Conservation (phyloP, 2,888 invertebrate species). For the Colletes collaris region DNA sequence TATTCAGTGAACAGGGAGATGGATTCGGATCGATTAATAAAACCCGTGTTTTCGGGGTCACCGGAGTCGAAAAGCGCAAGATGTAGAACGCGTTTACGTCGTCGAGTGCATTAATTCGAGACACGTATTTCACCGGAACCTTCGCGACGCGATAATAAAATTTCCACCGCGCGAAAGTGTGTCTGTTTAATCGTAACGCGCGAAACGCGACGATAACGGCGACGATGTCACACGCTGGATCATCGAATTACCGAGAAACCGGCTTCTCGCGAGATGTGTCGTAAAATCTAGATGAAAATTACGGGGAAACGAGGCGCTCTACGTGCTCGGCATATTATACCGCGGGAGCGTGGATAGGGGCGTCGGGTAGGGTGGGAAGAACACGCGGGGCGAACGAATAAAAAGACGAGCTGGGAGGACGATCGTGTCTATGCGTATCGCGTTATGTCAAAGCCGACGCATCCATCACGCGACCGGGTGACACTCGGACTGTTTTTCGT, state of each 20-base stretch:
- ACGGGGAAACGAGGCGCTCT: constrained; percentile 48
- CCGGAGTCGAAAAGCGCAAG: too few relatives aligned
- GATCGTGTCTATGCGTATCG: constrained; percentile 71
- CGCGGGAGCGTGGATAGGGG: not conserved
- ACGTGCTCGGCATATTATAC: constrained; percentile 55
- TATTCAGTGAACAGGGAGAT: too few relatives aligned
- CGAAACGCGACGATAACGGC: not conserved
- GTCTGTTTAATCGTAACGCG: not conserved
- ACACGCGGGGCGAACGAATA: constrained; percentile 10
- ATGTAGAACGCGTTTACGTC: too few relatives aligned
- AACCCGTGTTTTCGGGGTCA: too few relatives aligned
- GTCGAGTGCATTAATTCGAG: too few relatives aligned
- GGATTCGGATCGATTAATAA: too few relatives aligned
- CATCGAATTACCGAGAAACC: constrained; percentile 35
- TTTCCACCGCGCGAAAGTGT: not conserved
- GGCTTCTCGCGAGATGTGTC: constrained; percentile 28
- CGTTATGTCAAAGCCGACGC: constrained; percentile 77
- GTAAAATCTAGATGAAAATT: constrained; percentile 59
- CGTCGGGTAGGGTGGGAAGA: not conserved
- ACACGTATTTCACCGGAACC: too few relatives aligned
- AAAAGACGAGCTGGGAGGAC: constrained; percentile 21
- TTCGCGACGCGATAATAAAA: not conserved
- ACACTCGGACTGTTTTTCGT: constrained; percentile 55
- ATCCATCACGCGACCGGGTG: constrained; percentile 75
- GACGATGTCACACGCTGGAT: constrained; percentile 14